Percentiles rank a stretch among this genome's conserved stretches.
These are phyloP conservation scores for Folsomia candida DNA, from an alignment of 2,888 invertebrate species.

Conservation along the genomic window DNA sequence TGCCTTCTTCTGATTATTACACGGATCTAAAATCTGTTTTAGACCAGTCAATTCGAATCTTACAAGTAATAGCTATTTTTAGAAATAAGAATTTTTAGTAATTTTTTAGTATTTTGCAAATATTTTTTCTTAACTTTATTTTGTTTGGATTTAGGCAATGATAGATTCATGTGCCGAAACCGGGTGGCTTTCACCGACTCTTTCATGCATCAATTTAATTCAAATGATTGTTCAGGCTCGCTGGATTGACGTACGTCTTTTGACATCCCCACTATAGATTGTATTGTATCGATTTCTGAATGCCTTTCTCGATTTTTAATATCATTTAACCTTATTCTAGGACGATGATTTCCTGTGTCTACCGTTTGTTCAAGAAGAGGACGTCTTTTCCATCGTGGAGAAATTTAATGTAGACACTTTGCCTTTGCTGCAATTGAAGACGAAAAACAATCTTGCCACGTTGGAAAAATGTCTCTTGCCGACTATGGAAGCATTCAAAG, in stretches of 20 bases:
- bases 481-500: slow-evolving; percentile 33
- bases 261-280: not conserved
- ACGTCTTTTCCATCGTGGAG: slow-evolving; percentile 56
- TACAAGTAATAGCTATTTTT: slow-evolving; percentile 65
- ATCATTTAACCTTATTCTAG: slow-evolving; percentile 48
- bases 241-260: slow-evolving; percentile 64
- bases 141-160: slow-evolving; percentile 77
- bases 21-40: slow-evolving; percentile 96
- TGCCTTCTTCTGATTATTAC: slow-evolving; percentile 90
- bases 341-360: slow-evolving; percentile 72
- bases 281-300: slow-evolving; percentile 2
- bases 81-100: not conserved
- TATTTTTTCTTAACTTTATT: not conserved
- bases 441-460: slow-evolving; percentile 29
- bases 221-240: slow-evolving; percentile 90
- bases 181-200: slow-evolving; percentile 81
- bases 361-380: slow-evolving; percentile 66
- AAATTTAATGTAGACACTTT: slow-evolving; percentile 37
- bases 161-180: slow-evolving; percentile 87
- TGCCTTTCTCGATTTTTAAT: slow-evolving; percentile 1
- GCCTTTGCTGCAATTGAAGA: slow-evolving; percentile 44
- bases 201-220: slow-evolving; percentile 73
- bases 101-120: too few species aligned
- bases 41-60: slow-evolving; percentile 90
- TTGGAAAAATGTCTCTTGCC: slow-evolving; percentile 33